Evolutionary conservation across 2,888 invertebrate genomes (phyloP).

Genomic region (Watsonalla binaria): DNA sequence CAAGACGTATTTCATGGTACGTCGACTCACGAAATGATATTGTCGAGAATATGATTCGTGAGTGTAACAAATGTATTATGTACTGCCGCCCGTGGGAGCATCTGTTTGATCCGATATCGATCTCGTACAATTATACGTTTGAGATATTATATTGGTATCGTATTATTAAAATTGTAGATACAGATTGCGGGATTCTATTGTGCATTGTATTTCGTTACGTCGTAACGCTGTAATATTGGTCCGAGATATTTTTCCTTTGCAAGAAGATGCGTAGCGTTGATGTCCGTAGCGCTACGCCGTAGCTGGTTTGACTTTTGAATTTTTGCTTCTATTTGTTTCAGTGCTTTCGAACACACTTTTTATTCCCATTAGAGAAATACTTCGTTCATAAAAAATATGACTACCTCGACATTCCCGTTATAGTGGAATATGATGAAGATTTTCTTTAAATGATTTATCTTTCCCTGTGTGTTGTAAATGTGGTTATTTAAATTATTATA

Average conservation of each 20-base stretch:
- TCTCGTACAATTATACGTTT: conserved; percentile 6
- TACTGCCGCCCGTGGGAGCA: conserved; percentile 29
- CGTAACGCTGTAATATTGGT: no score
- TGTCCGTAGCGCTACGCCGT: conserved; percentile 19
- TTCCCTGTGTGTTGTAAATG: background rate
- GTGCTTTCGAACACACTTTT: no score
- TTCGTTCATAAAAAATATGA: no score
- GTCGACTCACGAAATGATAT: conserved; percentile 76
- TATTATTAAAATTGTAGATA: background rate
- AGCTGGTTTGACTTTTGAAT: conserved; percentile 12
- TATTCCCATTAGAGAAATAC: no score
- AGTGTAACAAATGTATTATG: conserved; percentile 71
- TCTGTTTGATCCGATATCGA: conserved; percentile 23
- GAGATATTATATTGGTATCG: conserved; percentile 5
- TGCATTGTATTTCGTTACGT: background rate
- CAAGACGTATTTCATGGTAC: conserved; percentile 77
- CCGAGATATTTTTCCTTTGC: no score
- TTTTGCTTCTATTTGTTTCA: background rate
- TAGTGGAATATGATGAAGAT: background rate
- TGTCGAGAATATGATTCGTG: conserved; percentile 73
- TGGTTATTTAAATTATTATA: background rate
- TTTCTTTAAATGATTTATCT: background rate
- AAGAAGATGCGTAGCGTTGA: background rate
- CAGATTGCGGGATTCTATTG: background rate
- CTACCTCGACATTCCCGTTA: no score